phyloP scores from a whole-genome alignment of 2,113 vertebrate species.

The Regulus satrapa region DNA sequence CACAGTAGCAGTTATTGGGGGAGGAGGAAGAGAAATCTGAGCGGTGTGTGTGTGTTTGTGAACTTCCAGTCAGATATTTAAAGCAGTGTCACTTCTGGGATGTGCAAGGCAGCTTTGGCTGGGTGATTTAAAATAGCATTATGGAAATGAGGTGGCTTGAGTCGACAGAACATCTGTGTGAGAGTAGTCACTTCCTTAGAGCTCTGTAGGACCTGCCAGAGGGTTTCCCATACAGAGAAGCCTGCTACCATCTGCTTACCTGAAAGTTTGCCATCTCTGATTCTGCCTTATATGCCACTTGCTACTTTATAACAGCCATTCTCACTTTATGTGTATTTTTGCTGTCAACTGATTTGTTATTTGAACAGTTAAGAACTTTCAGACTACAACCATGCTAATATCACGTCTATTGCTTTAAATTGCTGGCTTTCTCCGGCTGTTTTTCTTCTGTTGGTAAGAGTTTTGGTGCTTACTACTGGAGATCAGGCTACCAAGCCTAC shows the following conservation, averaged over 20 bases:
- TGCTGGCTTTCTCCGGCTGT: not conserved
- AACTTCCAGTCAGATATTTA: not conserved
- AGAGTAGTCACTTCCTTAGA: not conserved
- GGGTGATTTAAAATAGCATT: not conserved
- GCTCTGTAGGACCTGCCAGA: not conserved
- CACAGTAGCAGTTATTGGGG: not conserved
- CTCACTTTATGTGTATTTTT: not conserved
- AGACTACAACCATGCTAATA: not conserved
- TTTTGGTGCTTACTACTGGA: not conserved
- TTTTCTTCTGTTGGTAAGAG: not conserved
- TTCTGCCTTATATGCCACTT: not conserved
- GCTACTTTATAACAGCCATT: not conserved
- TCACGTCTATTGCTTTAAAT: not conserved
- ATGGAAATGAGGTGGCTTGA: not conserved
- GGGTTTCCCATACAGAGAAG: not conserved
- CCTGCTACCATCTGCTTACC: slow-evolving; percentile 18
- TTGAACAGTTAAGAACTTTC: not conserved
- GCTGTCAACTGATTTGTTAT: not conserved
- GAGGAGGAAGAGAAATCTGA: not conserved
- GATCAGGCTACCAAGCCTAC: not conserved
- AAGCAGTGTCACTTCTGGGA: not conserved
- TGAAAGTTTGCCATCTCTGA: slow-evolving; percentile 30
- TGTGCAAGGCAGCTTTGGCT: not conserved
- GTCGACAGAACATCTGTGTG: slow-evolving; percentile 6
- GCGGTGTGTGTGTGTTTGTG: not conserved